phyloP scores from a whole-genome alignment of 2,113 vertebrate species.

The Phaethon lepturus region DNA sequence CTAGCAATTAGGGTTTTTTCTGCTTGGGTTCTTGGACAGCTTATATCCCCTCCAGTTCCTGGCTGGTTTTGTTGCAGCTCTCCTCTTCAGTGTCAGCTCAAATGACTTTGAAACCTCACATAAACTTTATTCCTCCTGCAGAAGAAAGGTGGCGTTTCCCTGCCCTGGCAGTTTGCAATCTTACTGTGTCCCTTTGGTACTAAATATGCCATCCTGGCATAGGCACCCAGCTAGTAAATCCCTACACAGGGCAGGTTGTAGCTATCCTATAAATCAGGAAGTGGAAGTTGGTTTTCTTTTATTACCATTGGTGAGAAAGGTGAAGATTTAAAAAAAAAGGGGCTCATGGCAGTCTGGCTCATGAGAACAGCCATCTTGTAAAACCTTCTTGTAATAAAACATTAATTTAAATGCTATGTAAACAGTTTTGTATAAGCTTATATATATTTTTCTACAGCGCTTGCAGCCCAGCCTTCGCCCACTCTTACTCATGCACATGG shows the following conservation, averaged over 20 bases:
- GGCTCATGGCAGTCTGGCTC: background rate
- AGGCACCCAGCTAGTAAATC: background rate
- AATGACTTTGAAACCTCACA: background rate
- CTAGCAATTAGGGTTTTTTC: background rate
- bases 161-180: background rate
- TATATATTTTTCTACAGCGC: background rate
- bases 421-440: background rate
- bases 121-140: background rate
- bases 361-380: background rate
- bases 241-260: background rate
- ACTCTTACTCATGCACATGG: background rate
- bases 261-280: background rate
- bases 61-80: background rate
- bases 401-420: conserved; percentile 24
- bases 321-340: background rate
- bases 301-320: background rate
- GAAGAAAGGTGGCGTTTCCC: background rate
- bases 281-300: background rate
- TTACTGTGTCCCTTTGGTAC: background rate
- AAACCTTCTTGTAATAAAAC: conserved; percentile 48
- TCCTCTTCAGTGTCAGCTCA: background rate
- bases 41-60: background rate
- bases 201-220: background rate
- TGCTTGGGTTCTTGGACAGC: background rate
- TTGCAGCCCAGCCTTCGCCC: background rate